Evolutionary conservation across 2,888 invertebrate genomes (phyloP), one percentile per base, ranked within the genome.

Genomic region (Scaptomyza polygonia): DNA sequence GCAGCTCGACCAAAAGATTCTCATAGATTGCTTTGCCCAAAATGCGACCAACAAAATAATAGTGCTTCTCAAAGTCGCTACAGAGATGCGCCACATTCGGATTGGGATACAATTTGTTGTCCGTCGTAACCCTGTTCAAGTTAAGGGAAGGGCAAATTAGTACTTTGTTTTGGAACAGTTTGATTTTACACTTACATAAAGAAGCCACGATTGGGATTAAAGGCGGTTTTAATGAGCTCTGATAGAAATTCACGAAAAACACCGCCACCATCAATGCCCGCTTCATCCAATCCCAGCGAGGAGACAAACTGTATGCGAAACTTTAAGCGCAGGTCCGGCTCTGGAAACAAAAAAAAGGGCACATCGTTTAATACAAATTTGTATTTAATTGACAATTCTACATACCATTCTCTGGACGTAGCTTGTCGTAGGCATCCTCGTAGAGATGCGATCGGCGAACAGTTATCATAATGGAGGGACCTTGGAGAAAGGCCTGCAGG

Each of bases 231-330:
- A 29, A 99, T 93, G 9, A 99, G 93, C 91, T 99, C 98, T 1
- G 96, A 96, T 3, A 99, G 93, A 90, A 99, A 99, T 91, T 99
- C 99, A 47, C 99, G 94, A 89, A 98, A 98, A 12, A 99, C 94
- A 0, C 99, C 99, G 2, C 99, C 99, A 2, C 99, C 99, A 90
- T 99, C 99, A 2, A 99, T 97, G 0, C 99, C 99, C 0, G 97
- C 97, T 91, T 99, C 99, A 82, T 97, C 97, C 12, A 97, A 93
- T 0, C 99, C 99, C 1, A 96, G 96, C 61, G 95, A 95, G 87
- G 98, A 99, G 44, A 98, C 95, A 77, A 99, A 93, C 88, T 97
- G 97, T 4, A 99, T 97, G 47, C 98, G 93, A 89, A 99, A 95
- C 87, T 96, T 96, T 65, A 96, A 92, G 71, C 97, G 95, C 83